Conservation (phyloP, 2,797 vertebrate species). For the Dallia pectoralis region DNA sequence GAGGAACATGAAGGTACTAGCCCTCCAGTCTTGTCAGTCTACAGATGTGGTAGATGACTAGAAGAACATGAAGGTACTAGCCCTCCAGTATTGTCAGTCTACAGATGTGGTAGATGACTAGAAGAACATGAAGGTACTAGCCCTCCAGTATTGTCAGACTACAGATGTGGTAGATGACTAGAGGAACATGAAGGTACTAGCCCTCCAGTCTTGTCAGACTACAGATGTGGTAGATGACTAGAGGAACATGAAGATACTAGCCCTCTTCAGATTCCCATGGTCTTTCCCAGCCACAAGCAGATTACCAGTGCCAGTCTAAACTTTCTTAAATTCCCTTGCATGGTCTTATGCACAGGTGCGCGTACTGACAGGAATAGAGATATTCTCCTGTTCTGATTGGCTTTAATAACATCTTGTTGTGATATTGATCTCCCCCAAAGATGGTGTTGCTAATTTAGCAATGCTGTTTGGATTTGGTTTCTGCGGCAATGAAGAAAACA, state of each 20-base stretch:
- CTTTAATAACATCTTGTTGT: too few species aligned
- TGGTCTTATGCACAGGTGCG: neutral
- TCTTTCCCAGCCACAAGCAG: neutral
- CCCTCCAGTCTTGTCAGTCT: too few species aligned
- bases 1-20: slow-evolving; percentile 86
- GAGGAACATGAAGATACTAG: neutral
- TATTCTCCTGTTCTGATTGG: too few species aligned
- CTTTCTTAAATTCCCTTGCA: neutral
- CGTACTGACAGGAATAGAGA: neutral
- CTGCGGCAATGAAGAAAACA: too few species aligned
- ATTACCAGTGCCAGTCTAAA: neutral
- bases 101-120: neutral
- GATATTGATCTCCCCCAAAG: too few species aligned
- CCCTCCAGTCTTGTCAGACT: neutral
- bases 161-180: too few species aligned
- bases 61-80: too few species aligned
- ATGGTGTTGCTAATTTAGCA: too few species aligned
- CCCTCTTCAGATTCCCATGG: neutral
- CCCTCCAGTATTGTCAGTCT: neutral
- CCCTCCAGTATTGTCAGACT: too few species aligned
- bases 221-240: neutral
- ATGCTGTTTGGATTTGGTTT: too few species aligned
- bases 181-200: too few species aligned
- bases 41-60: too few species aligned
- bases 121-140: slow-evolving; percentile 86